These are phyloP conservation scores for Dryobates pubescens DNA, from an alignment of 2,797 vertebrate genomes.

Conservation along the genomic window DNA sequence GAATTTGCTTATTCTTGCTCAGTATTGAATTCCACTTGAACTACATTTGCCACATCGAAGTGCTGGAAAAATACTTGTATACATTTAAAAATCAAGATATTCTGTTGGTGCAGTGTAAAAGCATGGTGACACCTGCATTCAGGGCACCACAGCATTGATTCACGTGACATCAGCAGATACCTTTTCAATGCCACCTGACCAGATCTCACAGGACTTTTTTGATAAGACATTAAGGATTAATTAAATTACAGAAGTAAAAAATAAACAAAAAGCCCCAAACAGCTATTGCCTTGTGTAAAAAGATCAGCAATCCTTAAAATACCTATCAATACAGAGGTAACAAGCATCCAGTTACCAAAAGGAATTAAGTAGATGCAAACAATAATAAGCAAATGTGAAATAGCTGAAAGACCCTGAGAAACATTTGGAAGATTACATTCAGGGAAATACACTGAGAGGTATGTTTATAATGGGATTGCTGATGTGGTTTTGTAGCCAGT, in stretches of 20 bases:
- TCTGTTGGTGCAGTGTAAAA: background rate
- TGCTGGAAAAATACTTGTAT: background rate
- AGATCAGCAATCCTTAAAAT: background rate
- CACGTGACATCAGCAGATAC: background rate
- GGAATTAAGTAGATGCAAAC: background rate
- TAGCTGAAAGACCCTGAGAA: background rate
- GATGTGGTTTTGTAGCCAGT: background rate
- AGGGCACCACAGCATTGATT: background rate
- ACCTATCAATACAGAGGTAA: background rate
- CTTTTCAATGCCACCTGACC: background rate
- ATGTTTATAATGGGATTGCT: background rate
- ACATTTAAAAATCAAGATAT: background rate
- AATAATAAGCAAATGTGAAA: background rate
- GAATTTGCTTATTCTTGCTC: background rate
- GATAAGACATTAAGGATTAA: background rate
- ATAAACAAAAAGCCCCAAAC: background rate
- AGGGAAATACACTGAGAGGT: background rate
- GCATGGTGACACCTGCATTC: background rate
- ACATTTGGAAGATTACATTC: background rate
- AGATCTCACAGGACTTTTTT: background rate
- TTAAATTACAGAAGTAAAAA: background rate
- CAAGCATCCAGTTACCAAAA: background rate
- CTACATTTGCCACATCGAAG: background rate
- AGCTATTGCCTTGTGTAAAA: background rate
- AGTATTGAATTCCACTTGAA: background rate